Conservation (phyloP, 1,140 invertebrate genomes). For the Bilobella aurantiaca region DNA sequence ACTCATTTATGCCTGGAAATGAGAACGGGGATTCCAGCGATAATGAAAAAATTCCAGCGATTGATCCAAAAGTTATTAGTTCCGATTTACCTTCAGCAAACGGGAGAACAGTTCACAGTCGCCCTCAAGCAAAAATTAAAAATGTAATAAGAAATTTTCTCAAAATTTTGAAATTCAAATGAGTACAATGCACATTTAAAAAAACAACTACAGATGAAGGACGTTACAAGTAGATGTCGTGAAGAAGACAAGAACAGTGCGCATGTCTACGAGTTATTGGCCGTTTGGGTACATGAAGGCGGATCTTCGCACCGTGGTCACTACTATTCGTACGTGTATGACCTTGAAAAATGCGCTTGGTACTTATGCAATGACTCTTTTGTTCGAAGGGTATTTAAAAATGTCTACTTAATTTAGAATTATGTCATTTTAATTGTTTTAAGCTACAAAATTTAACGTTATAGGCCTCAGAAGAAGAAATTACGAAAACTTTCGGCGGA, state of each 20-base stretch:
- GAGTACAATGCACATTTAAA: constrained; percentile 27
- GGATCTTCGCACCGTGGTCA: constrained; percentile 75
- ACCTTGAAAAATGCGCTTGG: constrained; percentile 65
- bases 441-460: constrained; percentile 8
- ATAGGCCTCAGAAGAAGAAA: constrained; percentile 69
- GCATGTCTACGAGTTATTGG: constrained; percentile 78
- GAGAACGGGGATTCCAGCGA: constrained; percentile 26
- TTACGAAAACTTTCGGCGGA: constrained; percentile 73
- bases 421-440: constrained; percentile 10
- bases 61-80: background rate
- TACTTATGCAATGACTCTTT: constrained; percentile 73
- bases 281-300: constrained; percentile 88
- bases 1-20: constrained; percentile 55
- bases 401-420: background rate
- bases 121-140: constrained; percentile 2
- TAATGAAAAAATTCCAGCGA: constrained; percentile 8
- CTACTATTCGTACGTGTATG: constrained; percentile 90
- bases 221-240: background rate
- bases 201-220: constrained; percentile 38
- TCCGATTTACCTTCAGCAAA: background rate
- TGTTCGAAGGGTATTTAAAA: constrained; percentile 48
- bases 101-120: background rate
- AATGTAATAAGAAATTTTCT: background rate
- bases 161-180: background rate
- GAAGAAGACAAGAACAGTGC: constrained; percentile 48